These are phyloP conservation scores for Sylvietta virens DNA, from an alignment of 2,113 vertebrate species.

Conservation along the genomic window DNA sequence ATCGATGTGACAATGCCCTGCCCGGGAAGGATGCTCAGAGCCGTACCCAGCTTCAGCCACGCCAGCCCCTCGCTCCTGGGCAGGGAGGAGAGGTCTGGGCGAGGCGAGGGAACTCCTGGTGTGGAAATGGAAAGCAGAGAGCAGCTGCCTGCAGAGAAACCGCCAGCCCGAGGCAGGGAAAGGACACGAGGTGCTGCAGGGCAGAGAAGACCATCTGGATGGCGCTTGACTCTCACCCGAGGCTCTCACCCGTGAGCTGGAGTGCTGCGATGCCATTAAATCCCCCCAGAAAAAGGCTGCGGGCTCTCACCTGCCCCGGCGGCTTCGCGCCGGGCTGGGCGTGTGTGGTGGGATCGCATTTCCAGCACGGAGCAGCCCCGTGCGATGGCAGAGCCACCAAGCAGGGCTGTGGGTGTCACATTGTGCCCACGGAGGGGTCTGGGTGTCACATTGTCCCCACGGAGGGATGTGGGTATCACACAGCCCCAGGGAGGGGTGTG, in stretches of 20 bases:
- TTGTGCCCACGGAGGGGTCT: neutral
- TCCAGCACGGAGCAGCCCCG: rapidly evolving
- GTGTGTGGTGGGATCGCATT: rapidly evolving
- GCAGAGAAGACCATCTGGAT: neutral
- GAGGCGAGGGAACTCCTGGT: neutral
- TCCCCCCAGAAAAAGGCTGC: neutral
- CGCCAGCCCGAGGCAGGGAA: neutral
- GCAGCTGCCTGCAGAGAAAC: neutral
- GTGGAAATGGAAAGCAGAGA: neutral
- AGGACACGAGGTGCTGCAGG: neutral
- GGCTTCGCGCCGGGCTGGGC: neutral
- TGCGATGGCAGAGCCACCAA: rapidly evolving
- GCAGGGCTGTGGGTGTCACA: neutral
- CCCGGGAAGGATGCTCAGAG: neutral
- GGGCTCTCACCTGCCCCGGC: neutral
- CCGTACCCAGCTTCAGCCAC: rapidly evolving
- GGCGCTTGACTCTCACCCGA: neutral
- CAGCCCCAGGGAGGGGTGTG: neutral
- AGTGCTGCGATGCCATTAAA: neutral
- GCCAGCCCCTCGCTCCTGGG: rapidly evolving
- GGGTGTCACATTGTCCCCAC: neutral
- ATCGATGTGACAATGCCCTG: neutral
- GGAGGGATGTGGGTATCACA: neutral
- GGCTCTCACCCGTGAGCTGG: neutral
- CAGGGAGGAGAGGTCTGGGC: neutral